Base-by-base conservation (phyloP, 2,113 vertebrate species). In the Phocoena phocoena region DNA sequence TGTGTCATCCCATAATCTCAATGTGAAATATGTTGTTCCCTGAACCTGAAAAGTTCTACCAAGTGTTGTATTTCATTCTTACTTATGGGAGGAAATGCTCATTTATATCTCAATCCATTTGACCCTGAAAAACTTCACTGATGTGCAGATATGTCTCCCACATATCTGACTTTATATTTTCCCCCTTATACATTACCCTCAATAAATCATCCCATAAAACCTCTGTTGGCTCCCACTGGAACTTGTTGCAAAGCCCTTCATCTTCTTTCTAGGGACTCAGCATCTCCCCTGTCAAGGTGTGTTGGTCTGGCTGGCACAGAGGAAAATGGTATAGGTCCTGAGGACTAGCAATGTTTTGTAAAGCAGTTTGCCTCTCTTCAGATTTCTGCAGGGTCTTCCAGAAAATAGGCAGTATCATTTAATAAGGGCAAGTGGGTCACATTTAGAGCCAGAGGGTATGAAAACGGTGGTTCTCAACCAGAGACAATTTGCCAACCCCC, bases 171-270 rank as follows among this genome's bases (percentile, higher is more conserved):
- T 79, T 73, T 36, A 44, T 47, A 5, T 33, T 44, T 10, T 26
- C n/a, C 5, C 4, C 2, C 0, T 79, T 41, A 38, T 41, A 60
- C 1, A 60, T 20, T 4, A 65, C 6, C n/a, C 31, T 71, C 8
- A 41, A 8, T 28, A 79, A 58, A 79, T 25, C 5, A 31, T 8
- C 21, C 2, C 3, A 47, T 50, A 33, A 68, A 73, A 65, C 2
- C 2, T 41, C 33, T 73, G 2, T 26, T 80, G 18, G 10, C 25
- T 94, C 38, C 33, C 55, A 0, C 1, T 53, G 20, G 2, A 21
- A 41, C 0, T 2, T 20, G n/a, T 18, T 62, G 5, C n/a, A 3
- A 58, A 17, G 6, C 25, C 5, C 12, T 55, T 60, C 2, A 55
- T 0, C 0, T 81, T 73, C 36, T 44, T 21, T 70, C 25, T 85